A percentile compares a stretch with the other conserved stretches of the same genome.
Evolutionary conservation across 2,113 vertebrate genomes (phyloP).

Genomic region (Vombatus ursinus): DNA sequence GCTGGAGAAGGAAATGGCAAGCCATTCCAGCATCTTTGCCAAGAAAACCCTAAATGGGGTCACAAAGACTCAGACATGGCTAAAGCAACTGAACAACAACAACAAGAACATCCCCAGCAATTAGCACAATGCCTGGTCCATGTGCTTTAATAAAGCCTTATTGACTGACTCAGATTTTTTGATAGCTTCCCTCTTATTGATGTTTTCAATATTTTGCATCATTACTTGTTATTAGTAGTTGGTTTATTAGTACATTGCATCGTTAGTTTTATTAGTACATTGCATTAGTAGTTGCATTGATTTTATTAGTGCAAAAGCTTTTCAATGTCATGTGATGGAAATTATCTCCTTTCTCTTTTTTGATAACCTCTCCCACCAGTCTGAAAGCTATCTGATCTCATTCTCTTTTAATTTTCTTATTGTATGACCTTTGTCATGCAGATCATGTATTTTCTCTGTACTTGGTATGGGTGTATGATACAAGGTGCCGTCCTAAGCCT

Average conservation of each 20-base stretch:
- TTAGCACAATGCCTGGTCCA: background rate
- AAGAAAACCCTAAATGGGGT: background rate
- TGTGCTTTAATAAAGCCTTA: background rate
- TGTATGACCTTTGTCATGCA: background rate
- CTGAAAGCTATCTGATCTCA: background rate
- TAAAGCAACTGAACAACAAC: no score
- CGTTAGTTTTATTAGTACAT: background rate
- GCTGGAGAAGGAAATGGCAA: background rate
- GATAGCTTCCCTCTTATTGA: background rate
- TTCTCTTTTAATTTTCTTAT: background rate
- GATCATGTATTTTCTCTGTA: background rate
- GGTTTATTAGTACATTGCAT: background rate
- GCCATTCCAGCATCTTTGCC: background rate
- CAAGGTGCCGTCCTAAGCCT: background rate
- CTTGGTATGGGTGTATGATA: background rate
- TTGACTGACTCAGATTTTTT: background rate
- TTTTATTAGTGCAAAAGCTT: background rate
- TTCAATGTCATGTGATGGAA: background rate
- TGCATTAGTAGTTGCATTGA: background rate
- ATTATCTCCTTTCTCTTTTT: background rate
- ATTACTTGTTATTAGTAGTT: background rate
- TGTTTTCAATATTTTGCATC: background rate
- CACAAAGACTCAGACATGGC: no score
- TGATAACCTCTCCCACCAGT: background rate
- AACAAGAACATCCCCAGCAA: background rate